These are phyloP conservation scores for Pachliopta kotzebuea DNA, from an alignment of 2,888 invertebrate species.

Conservation along the genomic window DNA sequence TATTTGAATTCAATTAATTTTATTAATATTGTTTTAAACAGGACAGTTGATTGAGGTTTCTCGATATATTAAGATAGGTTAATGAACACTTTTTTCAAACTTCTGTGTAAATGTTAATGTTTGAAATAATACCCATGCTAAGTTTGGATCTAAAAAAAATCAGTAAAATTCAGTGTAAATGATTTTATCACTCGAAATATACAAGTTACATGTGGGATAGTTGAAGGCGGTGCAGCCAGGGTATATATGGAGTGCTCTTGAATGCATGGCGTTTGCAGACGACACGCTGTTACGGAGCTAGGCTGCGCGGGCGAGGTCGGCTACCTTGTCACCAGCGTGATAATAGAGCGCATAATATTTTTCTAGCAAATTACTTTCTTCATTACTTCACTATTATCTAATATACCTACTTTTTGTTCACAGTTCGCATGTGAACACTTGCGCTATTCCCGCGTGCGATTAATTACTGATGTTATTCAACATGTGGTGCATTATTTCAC, in stretches of 20 bases:
- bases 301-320: conserved; percentile 35
- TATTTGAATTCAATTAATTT: neutral
- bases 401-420: conserved; percentile 47
- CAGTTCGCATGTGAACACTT: conserved; percentile 69
- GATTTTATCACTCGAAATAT: conserved; percentile 8
- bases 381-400: conserved; percentile 41
- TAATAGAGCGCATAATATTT: conserved; percentile 39
- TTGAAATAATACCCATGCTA: too few relatives aligned
- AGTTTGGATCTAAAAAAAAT: conserved; percentile 45
- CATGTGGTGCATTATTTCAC: conserved; percentile 72
- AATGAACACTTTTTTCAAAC: neutral
- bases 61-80: neutral
- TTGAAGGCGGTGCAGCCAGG: neutral
- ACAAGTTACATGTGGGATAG: conserved; percentile 6
- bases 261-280: conserved; percentile 38
- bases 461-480: conserved; percentile 71
- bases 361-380: conserved; percentile 37
- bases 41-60: neutral
- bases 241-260: conserved; percentile 31
- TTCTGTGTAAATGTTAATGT: too few relatives aligned
- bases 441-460: conserved; percentile 67
- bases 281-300: conserved; percentile 40
- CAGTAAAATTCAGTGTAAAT: conserved; percentile 32
- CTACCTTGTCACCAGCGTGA: conserved; percentile 33
- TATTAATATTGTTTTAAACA: neutral